Conservation (phyloP, 2,113 vertebrate genomes). For the Nycticryphes semicollaris region DNA sequence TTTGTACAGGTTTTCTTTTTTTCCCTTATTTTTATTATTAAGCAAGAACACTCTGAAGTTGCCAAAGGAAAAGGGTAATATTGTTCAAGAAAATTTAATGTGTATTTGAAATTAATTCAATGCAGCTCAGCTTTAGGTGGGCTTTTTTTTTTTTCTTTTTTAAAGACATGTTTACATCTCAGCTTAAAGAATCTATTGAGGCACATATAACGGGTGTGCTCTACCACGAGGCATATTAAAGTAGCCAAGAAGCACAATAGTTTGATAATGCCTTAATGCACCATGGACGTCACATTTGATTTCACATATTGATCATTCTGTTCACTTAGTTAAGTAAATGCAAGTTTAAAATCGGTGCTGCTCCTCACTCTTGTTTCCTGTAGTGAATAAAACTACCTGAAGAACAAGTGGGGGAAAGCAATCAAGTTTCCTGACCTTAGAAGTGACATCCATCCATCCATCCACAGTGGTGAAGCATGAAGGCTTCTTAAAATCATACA, state of each 20-base stretch:
- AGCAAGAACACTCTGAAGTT: background rate
- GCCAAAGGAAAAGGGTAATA: conserved; percentile 37
- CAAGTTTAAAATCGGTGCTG: background rate
- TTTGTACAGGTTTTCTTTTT: background rate
- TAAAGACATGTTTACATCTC: background rate
- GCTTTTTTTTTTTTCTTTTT: background rate
- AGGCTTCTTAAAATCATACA: background rate
- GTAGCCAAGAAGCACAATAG: background rate
- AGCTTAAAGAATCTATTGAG: conserved; percentile 11
- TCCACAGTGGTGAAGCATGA: background rate
- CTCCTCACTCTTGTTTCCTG: background rate
- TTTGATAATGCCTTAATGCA: background rate
- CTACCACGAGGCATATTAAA: background rate
- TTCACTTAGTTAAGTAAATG: background rate
- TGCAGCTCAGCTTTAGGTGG: background rate
- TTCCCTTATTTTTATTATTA: background rate
- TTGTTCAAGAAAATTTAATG: conserved; percentile 31
- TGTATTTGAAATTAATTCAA: background rate
- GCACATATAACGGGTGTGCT: background rate
- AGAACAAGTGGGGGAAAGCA: background rate
- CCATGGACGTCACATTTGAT: background rate
- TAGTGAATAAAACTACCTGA: background rate
- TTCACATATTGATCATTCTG: conserved; percentile 18
- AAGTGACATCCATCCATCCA: background rate
- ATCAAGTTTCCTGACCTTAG: background rate